A percentile compares a stretch with the other conserved stretches of the same genome.
Evolutionary conservation across 2,888 invertebrate genomes (phyloP).

Genomic region (Perizoma affinitatum): DNA sequence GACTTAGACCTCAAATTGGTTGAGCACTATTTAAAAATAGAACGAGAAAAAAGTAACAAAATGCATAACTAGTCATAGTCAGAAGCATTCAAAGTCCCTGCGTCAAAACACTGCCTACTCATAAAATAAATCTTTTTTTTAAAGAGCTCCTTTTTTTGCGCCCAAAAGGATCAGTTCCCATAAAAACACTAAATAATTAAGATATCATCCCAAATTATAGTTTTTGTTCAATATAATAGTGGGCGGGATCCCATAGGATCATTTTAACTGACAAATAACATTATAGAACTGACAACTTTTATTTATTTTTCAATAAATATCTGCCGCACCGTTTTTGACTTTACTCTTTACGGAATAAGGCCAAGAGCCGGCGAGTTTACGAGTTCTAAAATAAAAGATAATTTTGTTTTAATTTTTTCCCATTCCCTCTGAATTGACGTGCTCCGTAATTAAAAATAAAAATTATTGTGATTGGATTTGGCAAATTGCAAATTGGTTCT

Average conservation of each 20-base stretch:
- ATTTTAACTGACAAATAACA: conserved; percentile 72
- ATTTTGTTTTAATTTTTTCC: conserved; percentile 38
- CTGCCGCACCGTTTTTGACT: conserved; percentile 23
- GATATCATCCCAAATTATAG: conserved; percentile 31
- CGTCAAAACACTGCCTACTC: conserved; percentile 16
- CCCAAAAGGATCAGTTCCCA: conserved; percentile 15
- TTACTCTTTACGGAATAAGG: conserved; percentile 14
- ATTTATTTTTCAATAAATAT: conserved; percentile 13
- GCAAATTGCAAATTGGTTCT: conserved; percentile 78
- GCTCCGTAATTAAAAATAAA: conserved; percentile 73
- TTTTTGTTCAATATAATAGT: conserved; percentile 21
- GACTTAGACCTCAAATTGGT: no score
- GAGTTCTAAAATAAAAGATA: conserved; percentile 2
- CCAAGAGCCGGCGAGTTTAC: not conserved
- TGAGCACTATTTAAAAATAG: no score
- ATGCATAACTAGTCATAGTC: conserved; percentile 1
- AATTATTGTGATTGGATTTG: conserved; percentile 82
- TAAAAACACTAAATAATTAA: conserved; percentile 35
- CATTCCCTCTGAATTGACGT: conserved; percentile 50
- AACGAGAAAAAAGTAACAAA: not conserved
- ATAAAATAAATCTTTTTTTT: conserved; percentile 13
- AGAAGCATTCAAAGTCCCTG: not conserved
- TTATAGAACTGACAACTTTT: conserved; percentile 45
- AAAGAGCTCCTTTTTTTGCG: conserved; percentile 14
- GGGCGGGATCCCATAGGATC: conserved; percentile 46